Evolutionary conservation across 2,797 vertebrate genomes (phyloP).

Genomic region (Sebastes wilsoni): DNA sequence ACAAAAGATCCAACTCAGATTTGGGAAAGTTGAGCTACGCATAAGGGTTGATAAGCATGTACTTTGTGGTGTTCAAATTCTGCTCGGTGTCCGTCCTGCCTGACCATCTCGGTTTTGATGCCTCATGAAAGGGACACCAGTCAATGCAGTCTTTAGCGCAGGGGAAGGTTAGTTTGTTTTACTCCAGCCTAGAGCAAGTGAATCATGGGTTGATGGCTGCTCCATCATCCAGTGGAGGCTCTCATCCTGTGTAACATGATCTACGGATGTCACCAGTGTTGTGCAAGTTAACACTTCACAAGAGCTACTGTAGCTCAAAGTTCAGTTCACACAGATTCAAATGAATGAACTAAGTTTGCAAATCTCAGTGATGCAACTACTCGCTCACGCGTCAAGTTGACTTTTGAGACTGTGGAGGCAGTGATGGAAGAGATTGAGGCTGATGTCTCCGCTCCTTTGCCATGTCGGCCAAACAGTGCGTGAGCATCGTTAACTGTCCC

Average conservation of each 20-base stretch:
- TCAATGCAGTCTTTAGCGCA: neutral
- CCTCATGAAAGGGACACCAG: neutral
- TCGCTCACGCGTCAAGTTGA: no score
- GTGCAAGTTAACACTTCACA: no score
- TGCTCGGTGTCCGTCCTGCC: neutral
- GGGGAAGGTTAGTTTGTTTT: neutral
- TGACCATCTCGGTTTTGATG: neutral
- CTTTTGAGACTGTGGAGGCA: no score
- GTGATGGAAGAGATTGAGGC: no score
- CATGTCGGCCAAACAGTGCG: no score
- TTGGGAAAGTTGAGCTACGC: neutral
- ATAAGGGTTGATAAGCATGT: neutral
- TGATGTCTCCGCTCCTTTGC: no score
- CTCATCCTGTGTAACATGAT: neutral
- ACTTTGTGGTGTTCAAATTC: neutral
- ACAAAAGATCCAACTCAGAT: neutral
- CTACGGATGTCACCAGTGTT: neutral
- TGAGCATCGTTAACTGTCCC: no score
- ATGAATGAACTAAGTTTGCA: no score
- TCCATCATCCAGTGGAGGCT: neutral
- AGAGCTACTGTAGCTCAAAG: no score
- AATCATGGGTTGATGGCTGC: neutral
- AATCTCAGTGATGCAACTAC: no score
- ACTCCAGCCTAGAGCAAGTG: neutral
- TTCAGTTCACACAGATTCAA: no score